Conservation (phyloP, 1,140 invertebrate genomes). For the Apis cerana region DNA sequence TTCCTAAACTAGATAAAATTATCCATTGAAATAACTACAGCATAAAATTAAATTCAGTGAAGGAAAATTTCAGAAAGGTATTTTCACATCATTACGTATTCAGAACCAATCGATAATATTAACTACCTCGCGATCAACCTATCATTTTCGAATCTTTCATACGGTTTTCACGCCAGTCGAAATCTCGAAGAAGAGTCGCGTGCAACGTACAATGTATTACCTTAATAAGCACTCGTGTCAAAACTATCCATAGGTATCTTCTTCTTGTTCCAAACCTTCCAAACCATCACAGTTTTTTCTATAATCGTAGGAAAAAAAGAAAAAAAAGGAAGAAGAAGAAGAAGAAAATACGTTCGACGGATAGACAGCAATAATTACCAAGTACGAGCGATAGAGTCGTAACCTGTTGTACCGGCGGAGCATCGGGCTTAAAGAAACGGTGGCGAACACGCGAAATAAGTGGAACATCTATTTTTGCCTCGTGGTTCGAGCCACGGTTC, state of each 20-base stretch:
- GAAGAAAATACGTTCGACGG: neutral
- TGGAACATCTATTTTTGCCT: constrained; percentile 45
- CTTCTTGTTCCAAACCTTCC: no score
- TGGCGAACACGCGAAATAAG: constrained; percentile 36
- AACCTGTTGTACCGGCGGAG: neutral
- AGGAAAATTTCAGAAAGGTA: no score
- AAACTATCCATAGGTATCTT: neutral
- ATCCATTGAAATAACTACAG: no score
- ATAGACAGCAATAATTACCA: constrained; percentile 43
- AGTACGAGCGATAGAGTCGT: constrained; percentile 26
- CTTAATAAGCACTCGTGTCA: constrained; percentile 31
- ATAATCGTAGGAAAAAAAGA: no score
- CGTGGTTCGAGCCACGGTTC: neutral
- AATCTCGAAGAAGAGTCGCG: neutral
- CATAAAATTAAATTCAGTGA: no score
- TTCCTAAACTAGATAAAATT: no score
- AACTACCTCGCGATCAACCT: neutral
- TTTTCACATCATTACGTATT: no score
- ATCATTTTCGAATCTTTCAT: neutral
- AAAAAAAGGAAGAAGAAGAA: no score
- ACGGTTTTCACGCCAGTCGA: neutral
- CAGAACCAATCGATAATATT: neutral
- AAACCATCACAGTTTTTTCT: no score
- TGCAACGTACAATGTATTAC: constrained; percentile 20
- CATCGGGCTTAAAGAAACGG: constrained; percentile 23